These are phyloP conservation scores for Capromys pilorides DNA, from an alignment of 2,797 vertebrate species.

Conservation along the genomic window DNA sequence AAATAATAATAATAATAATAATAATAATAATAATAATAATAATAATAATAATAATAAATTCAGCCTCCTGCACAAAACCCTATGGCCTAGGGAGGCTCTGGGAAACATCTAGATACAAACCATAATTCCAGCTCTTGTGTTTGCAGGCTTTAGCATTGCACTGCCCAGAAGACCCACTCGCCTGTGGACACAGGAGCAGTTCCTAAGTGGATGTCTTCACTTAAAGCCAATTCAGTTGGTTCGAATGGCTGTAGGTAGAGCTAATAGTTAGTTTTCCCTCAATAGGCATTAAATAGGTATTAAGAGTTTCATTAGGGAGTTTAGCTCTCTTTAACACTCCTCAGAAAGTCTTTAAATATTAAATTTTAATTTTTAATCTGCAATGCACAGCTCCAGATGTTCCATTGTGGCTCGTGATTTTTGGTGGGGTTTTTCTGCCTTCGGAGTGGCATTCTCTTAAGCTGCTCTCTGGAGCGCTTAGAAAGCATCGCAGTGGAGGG, in stretches of 20 bases:
- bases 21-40: no score
- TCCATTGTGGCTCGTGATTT: constrained; percentile 16
- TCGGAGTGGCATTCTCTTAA: constrained; percentile 61
- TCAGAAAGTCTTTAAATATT: not conserved
- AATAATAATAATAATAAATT: not conserved
- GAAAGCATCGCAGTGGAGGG: constrained; percentile 59
- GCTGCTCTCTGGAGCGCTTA: constrained; percentile 36
- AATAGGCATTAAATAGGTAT: not conserved
- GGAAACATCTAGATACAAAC: not conserved
- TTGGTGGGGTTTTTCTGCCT: constrained; percentile 49
- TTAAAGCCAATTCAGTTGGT: not conserved
- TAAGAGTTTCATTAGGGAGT: not conserved
- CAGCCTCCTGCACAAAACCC: not conserved
- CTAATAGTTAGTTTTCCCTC: not conserved
- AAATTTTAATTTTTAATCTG: not conserved
- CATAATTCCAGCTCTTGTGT: not conserved
- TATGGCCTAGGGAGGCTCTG: not conserved
- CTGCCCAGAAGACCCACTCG: not conserved
- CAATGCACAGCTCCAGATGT: not conserved
- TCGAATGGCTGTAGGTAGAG: no score
- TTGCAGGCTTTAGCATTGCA: accelerated
- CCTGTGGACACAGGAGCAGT: accelerated
- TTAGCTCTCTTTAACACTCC: not conserved
- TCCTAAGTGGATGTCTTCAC: not conserved
- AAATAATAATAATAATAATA: no score